A percentile compares a stretch with the other conserved stretches of the same genome.
phyloP scores from a whole-genome alignment of 1,140 invertebrate genomes.

The Copidosoma floridanum region DNA sequence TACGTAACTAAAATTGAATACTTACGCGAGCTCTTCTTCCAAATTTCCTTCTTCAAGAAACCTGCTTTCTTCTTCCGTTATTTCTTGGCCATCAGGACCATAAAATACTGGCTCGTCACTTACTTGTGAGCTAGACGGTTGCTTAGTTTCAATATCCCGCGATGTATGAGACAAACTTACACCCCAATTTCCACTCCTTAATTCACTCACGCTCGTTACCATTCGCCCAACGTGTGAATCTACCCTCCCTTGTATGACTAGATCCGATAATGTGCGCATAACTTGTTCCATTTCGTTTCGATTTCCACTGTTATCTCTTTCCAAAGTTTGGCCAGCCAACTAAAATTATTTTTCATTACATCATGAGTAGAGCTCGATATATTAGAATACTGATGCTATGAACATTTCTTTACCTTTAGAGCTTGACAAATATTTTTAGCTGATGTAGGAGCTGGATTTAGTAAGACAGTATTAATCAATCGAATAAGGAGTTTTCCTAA shows the following conservation, averaged over 20 bases:
- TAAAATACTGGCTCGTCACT: conserved; percentile 49
- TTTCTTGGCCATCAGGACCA: conserved; percentile 50
- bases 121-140: conserved; percentile 26
- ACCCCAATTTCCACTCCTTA: conserved; percentile 50
- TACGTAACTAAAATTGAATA: conserved; percentile 8
- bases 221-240: conserved; percentile 47
- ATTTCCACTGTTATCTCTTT: conserved; percentile 43
- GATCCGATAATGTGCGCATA: conserved; percentile 47
- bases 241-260: conserved; percentile 47
- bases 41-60: conserved; percentile 47
- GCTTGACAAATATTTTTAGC: conserved; percentile 57
- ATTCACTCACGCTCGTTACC: conserved; percentile 48
- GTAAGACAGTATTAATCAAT: conserved; percentile 45
- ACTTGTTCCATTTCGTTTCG: conserved; percentile 50
- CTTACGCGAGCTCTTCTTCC: conserved; percentile 35
- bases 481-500: conserved; percentile 48
- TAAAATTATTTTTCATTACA: conserved; percentile 23
- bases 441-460: conserved; percentile 49
- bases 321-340: conserved; percentile 51
- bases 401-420: conserved; percentile 45
- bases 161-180: conserved; percentile 33
- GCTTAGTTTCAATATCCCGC: conserved; percentile 26
- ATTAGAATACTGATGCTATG: not conserved
- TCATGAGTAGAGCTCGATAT: not conserved
- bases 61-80: conserved; percentile 50